Evolutionary conservation across 2,888 invertebrate species (phyloP).

Genomic region (Mycalesis mineus): DNA sequence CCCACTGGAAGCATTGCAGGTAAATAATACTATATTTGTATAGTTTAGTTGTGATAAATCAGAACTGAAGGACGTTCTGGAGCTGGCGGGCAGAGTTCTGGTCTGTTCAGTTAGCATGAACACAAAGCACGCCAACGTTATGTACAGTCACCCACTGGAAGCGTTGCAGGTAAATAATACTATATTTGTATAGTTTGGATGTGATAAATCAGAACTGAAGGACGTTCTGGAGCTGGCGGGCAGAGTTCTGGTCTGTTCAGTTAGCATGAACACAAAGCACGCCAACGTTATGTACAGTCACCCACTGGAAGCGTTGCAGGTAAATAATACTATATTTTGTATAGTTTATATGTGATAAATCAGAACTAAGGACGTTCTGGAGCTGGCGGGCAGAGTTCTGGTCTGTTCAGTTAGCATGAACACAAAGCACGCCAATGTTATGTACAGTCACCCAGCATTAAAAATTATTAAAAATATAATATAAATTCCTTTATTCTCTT

Average conservation of each 20-base stretch:
- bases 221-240: conserved; percentile 60
- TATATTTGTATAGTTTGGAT: conserved; percentile 42
- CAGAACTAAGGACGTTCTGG: no score
- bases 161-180: conserved; percentile 57
- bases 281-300: conserved; percentile 61
- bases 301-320: conserved; percentile 66
- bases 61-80: conserved; percentile 53
- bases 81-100: conserved; percentile 55
- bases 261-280: conserved; percentile 34
- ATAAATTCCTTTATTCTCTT: no score
- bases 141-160: conserved; percentile 64
- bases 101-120: conserved; percentile 40
- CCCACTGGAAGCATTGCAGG: no score
- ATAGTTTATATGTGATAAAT: no score
- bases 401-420: no score
- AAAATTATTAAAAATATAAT: no score
- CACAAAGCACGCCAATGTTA: no score
- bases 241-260: conserved; percentile 46
- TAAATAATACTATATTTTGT: no score
- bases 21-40: no score
- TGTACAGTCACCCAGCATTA: no score
- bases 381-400: no score
- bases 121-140: conserved; percentile 46
- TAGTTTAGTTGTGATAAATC: conserved; percentile 60
- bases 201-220: conserved; percentile 52